phyloP scores from a whole-genome alignment of 2,888 invertebrate genomes.

The Allolobophora icterica region DNA sequence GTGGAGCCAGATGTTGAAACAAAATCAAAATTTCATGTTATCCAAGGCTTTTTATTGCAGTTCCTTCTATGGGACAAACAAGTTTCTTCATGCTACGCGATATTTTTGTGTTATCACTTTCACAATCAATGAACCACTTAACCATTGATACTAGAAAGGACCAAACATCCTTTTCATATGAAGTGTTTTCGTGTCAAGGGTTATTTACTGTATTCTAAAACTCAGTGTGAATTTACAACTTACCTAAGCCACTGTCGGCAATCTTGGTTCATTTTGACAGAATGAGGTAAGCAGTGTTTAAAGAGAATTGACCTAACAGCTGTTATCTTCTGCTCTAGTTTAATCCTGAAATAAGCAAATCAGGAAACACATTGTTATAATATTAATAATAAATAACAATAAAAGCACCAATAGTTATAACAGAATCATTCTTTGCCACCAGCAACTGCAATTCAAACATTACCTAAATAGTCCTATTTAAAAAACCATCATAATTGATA shows the following conservation, averaged over 20 bases:
- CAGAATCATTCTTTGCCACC: not conserved
- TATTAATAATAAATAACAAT: not conserved
- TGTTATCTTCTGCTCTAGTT: not conserved
- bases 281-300: not conserved
- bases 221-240: not conserved
- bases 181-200: too few species aligned
- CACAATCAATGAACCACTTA: too few species aligned
- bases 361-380: not conserved
- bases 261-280: not conserved
- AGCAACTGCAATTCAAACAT: not conserved
- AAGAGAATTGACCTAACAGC: constrained; percentile 5
- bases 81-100: too few species aligned
- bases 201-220: not conserved
- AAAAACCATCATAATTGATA: not conserved
- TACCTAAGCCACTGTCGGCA: not conserved
- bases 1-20: too few species aligned
- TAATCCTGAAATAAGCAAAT: constrained; percentile 19
- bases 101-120: too few species aligned
- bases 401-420: constrained; percentile 22
- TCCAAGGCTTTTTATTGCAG: too few species aligned
- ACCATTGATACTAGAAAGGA: too few species aligned
- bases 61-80: too few species aligned
- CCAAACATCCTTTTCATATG: too few species aligned
- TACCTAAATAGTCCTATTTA: not conserved
- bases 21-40: too few species aligned